Base-by-base conservation (phyloP, 1,140 invertebrate genomes). In the Drosophila neocordata region DNA sequence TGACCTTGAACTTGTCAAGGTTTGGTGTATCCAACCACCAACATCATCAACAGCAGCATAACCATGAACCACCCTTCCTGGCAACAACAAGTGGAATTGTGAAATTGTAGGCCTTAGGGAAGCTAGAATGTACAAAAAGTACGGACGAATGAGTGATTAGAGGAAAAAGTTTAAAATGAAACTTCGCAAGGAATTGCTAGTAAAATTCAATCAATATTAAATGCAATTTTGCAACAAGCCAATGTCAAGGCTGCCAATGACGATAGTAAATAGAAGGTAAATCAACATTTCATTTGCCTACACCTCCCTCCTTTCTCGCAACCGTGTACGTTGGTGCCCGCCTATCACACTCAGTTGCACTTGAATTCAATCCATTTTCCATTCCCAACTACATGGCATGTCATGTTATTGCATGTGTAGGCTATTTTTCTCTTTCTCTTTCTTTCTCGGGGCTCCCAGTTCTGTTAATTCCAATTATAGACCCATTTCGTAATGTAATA, bases 201-300 rank as follows among this genome's bases (percentile, higher is more conserved):
- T 15, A 48, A 68, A 77, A 77, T 77, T 77, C 67, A 84, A 84
- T 84, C 80, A 85, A 84, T 84, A 83, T 80, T 85, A 70, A 79
- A 68, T 77, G 65, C 80, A 84, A 53, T 65, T 76, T 63, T 18
- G 31, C 31, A 48, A 27, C 61, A 18, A 44, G 62, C 31, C 71
- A 59, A 65, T 73, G 61, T 58, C 69, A 73, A 73, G 70, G 70
- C 37, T 66, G 15, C 13, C 15, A 24, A 24, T 73, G 69, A 48
- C 41, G 41, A 48, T 48, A 48, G 15, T 48, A 18, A 13, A 20
- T 48, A 20, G 41, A 20, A 48, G 41, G 41, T 48, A 48, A 48
- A 48, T 48, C 41, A 48, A 18, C 41, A 48, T 20, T 48, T 48
- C 41, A 18, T 20, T 48, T 48, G 11, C 41, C 15, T 11, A 13